Evolutionary conservation across 2,797 vertebrate species (phyloP).

Genomic region (Anguilla marmorata): DNA sequence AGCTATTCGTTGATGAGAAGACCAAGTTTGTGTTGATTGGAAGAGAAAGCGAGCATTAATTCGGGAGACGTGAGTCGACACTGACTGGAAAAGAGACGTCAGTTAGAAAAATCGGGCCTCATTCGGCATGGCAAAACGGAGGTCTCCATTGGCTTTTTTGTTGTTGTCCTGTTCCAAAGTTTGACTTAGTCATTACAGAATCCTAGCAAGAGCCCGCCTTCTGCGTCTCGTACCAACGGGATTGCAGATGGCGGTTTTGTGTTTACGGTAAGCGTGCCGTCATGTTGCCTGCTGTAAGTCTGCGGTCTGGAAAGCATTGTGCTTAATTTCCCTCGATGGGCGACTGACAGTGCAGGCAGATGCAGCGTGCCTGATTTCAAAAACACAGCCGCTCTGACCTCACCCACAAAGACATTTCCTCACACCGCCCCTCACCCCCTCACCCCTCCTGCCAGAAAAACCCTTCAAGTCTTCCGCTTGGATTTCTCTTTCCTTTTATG

Average conservation of each 20-base stretch:
- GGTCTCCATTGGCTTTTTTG: not conserved
- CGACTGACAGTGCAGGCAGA: slow-evolving; percentile 4
- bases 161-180: not conserved
- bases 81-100: not conserved
- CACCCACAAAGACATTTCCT: slow-evolving; percentile 10
- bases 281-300: not conserved
- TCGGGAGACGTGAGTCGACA: not conserved
- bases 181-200: not conserved
- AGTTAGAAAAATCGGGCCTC: not conserved
- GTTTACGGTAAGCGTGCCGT: slow-evolving; percentile 19
- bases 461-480: no score
- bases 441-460: not conserved
- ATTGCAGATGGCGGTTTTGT: not conserved
- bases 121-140: not conserved
- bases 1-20: not conserved
- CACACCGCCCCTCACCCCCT: not conserved
- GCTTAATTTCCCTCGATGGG: not conserved
- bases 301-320: not conserved
- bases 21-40: not conserved
- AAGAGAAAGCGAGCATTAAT: not conserved
- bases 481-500: not conserved
- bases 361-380: slow-evolving; percentile 3
- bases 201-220: not conserved
- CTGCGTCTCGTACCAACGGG: not conserved
- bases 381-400: slow-evolving; percentile 15